A percentile compares a stretch with the other conserved stretches of the same genome.
phyloP scores from a whole-genome alignment of 2,113 vertebrate genomes.

The Piliocolobus tephrosceles region DNA sequence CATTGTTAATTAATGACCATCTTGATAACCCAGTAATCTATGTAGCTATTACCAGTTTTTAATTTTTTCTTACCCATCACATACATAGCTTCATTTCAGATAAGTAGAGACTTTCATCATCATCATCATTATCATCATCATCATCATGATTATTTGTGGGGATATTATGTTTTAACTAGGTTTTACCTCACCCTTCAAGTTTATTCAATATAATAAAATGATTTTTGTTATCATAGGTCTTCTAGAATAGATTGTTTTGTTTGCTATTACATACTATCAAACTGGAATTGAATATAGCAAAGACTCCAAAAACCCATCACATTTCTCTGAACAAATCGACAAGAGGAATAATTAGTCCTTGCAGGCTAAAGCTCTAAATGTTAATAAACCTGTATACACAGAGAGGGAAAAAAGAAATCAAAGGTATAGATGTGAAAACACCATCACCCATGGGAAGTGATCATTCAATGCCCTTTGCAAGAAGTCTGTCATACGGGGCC shows the following conservation, averaged over 20 bases:
- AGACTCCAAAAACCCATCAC: neutral
- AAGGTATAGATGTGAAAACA: neutral
- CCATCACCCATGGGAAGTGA: neutral
- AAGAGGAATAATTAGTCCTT: neutral
- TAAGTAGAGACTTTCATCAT: neutral
- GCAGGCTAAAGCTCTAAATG: neutral
- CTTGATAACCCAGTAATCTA: neutral
- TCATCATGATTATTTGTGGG: too few relatives aligned
- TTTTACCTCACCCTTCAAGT: neutral
- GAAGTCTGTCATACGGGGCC: neutral
- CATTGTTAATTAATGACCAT: neutral
- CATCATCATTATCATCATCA: neutral
- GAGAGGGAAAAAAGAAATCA: neutral
- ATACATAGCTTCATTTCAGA: neutral
- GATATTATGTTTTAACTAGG: neutral
- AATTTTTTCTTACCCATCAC: neutral
- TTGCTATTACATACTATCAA: neutral
- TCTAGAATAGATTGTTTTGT: neutral
- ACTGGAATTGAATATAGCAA: neutral
- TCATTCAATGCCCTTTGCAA: accelerated
- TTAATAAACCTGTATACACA: neutral
- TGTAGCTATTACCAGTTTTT: neutral
- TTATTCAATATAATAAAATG: neutral
- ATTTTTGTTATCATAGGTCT: neutral
- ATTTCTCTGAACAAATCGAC: neutral